Percentiles rank a stretch among this genome's conserved stretches.
phyloP scores from a whole-genome alignment of 2,888 invertebrate genomes.

The Rutpela maculata region DNA sequence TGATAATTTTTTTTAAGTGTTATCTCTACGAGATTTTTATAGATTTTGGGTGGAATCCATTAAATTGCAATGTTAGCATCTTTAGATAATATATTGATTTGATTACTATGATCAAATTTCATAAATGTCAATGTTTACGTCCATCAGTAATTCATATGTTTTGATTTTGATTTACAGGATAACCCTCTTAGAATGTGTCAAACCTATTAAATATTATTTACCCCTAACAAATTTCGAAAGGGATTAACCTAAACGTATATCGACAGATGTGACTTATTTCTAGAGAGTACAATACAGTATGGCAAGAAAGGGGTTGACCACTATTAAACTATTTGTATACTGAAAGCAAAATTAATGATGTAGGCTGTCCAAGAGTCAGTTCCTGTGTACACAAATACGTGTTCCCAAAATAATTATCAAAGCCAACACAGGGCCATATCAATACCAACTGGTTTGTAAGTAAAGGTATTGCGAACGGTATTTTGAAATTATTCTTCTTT shows the following conservation, averaged over 20 bases:
- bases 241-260: constrained; percentile 57
- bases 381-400: constrained; percentile 33
- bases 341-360: constrained; percentile 63
- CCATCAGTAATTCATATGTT: not conserved
- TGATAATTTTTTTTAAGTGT: constrained; percentile 27
- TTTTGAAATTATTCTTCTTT: not conserved
- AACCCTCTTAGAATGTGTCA: not conserved
- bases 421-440: not conserved
- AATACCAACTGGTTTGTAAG: constrained; percentile 13
- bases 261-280: constrained; percentile 68
- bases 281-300: constrained; percentile 50
- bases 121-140: not conserved
- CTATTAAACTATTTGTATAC: constrained; percentile 62
- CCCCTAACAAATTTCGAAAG: constrained; percentile 49
- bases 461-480: not conserved
- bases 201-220: constrained; percentile 52
- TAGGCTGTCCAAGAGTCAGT: constrained; percentile 35
- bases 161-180: not conserved
- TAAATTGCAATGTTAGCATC: not conserved
- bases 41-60: constrained; percentile 20
- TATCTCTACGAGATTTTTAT: constrained; percentile 8
- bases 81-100: not conserved
- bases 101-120: not conserved
- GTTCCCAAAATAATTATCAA: constrained; percentile 13
- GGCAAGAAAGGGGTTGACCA: constrained; percentile 64